Evolutionary conservation across 2,797 vertebrate genomes (phyloP), one percentile per base, ranked within the genome.

Genomic region (Microchirus variegatus): DNA sequence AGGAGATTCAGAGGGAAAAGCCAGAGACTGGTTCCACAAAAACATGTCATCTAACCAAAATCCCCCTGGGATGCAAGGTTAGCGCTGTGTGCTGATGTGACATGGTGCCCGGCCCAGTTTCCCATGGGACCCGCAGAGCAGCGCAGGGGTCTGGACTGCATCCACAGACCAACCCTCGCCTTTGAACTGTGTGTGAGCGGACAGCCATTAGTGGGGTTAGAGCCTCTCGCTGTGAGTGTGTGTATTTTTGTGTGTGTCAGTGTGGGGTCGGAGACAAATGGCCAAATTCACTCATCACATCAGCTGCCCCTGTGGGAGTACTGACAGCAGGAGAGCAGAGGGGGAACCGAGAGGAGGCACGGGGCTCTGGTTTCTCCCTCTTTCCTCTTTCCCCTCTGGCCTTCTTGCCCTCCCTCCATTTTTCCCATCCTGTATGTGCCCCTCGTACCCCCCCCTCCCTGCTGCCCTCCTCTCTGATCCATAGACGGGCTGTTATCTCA

Each of bases 281-380:
- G 90, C 66, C 53, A 84, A 91, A 93, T 89, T 91, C 90, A 91
- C 90, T 92, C 91, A 93, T 86, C 90, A 82, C 89, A 87, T 89
- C 84, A 88, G 86, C 79, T 35, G 47, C 35, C 70, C 87, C 88
- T 57, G 49, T 74, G 88, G 87, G 87, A 79, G 71, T 55, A 73
- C 64, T 9, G 35, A 69, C 66, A 82, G 81, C 70, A 65, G 72
- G 70, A 59, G 73, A 69, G 54, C 52, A 67, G 68, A 70, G 70
- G 59, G 63, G 16, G 22, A 22, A n/a, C 59, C 44, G 52, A 73
- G 44, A 40, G 37, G 67, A 59, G 59, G 69, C 59, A 59, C 60
- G 17, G 58, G 61, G 80, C 74, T 88, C 86, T 84, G 46, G 73
- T 84, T 83, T 77, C 84, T 58, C 61, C 67, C 69, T 48, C 59